Base-by-base conservation (phyloP, 2,888 invertebrate genomes). In the Cheilosia variabilis region DNA sequence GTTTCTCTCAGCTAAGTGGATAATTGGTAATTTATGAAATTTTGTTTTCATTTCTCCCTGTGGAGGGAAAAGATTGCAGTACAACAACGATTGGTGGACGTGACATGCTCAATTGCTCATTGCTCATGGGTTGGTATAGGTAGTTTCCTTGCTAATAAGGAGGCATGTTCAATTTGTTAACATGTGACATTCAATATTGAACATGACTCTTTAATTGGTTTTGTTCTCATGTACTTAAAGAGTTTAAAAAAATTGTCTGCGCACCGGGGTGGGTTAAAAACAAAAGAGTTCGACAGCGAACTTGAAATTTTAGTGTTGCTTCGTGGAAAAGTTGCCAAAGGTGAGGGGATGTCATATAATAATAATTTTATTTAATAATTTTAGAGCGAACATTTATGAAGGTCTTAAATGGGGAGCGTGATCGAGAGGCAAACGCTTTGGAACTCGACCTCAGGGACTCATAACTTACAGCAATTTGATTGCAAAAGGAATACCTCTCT, bases 11-110 rank as follows among this genome's bases (percentile, higher is more conserved):
- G 60, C 66, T 84, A 80, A 84, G 80, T 80, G 84, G 84, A 80
- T 84, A 84, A 80, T 84, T 80, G 84, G 80, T 84, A 75, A 75
- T 84, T 80, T 84, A 84, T 80, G 58, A 80, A 75, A 65, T 75
- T 27, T 68, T 68, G 9, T 17, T 52, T 69, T 50, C 7, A n/a
- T 17, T 55, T 55, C 37, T 19, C n/a, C n/a, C 9, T 31, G 17
- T 37, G 37, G 57, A 75, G 57, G 80, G 75, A 69, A 75, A 22
- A 65, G 7, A 75, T 19, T 63, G 79, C 83, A 1, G 73, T 75
- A 63, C 47, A 83, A 68, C 37, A 37, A 1, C 37, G 13, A 69
- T 79, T 52, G 69, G 79, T 79, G 73, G 78, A 60, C 34, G 62
- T 55, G 62, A 68, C 72, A 79, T 84, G 63, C 15, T 10, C 13